Base-by-base conservation (phyloP, 2,113 vertebrate genomes). In the Orientallactaga bullata region DNA sequence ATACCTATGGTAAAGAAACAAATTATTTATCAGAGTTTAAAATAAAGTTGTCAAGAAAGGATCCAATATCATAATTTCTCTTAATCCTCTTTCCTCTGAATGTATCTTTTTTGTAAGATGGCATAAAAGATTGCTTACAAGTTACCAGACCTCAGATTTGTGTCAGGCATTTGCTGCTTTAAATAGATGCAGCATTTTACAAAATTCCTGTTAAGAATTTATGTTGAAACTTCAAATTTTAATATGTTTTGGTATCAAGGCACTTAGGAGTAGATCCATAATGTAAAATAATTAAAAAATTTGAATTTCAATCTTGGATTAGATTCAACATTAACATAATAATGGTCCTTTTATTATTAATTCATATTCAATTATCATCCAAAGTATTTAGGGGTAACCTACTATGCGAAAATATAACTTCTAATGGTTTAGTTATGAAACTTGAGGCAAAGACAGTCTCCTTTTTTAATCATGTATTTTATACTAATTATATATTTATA, bases 201-300 rank as follows among this genome's bases (percentile, higher is more conserved):
- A 68, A 13, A 80, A 26, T n/a, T 71, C 8, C 51, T 91, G 26
- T 35, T 15, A 77, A 9, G 39, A 88, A 18, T 55, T 55, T n/a
- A 77, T 16, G 23, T 28, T n/a, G 32, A 77, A 77, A 28, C 28
- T 72, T 21, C 5, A 71, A 7, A 71, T 65, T 78, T 88, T 78
- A 71, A 65, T 65, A 84, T 73, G 2, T 24, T 18, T 72, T 84
- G 17, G 2, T 82, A 72, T 66, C 39, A 35, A 7, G n/a, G 26
- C 21, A 88, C 51, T 83, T 91, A 68, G 9, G 6, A 74, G 24
- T 12, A 74, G 21, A 73, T 86, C 10, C 55, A 72, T 76, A 61
- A 82, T 69, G 66, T 68, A 82, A 74, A 51, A 77, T 77, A 71
- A 63, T 65, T 91, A 32, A 78, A 92, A 72, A 3, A 91, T 58